Base-by-base conservation (phyloP, 2,888 invertebrate species). In the Polyommatus iphigenia region DNA sequence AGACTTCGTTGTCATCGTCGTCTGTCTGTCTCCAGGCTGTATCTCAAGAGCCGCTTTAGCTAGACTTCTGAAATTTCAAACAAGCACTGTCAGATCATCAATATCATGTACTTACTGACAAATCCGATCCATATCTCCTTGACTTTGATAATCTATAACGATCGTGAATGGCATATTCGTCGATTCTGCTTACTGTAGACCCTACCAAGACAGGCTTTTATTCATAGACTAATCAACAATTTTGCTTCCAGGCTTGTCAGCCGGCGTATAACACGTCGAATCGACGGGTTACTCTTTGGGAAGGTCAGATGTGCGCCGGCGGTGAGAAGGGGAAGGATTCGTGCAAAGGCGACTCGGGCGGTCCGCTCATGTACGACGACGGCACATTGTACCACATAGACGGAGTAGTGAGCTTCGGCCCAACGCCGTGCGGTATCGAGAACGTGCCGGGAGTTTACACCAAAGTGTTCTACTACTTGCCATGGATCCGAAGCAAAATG, bases 371-470 rank as follows among this genome's bases (percentile, higher is more conserved):
- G 94, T 85, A 85, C 15, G 85, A 89, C 10, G 87, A 85, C 32
- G 84, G 82, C 6, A 83, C 83, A 10, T 80, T 78, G 0, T 86
- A 85, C 29, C 90, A 91, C 71, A 83, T 86, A 0, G 79, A 86
- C 0, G 96, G 96, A 0, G 87, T 96, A 3, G 96, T 96, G 18
- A 96, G 96, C 15, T 96, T 95, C 82, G 96, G 96, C 0, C 95
- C 95, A 0, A 90, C 92, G 0, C 94, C 94, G 0, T 96, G 96
- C 83, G 96, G 96, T 0, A 91, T 92, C 84, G 86, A 88, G 24
- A 91, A 94, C 54, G 94, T 95, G 87, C 96, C 96, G 0, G 96
- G 95, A 0, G 95, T 96, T 4, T 96, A 96, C 83, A 96, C 96
- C 0, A 94, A 94, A 81, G 95, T 96, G 0, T 85, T 87, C 50